Evolutionary conservation across 2,797 vertebrate genomes (phyloP).

Genomic region (Ctenopoma kingsleyae): DNA sequence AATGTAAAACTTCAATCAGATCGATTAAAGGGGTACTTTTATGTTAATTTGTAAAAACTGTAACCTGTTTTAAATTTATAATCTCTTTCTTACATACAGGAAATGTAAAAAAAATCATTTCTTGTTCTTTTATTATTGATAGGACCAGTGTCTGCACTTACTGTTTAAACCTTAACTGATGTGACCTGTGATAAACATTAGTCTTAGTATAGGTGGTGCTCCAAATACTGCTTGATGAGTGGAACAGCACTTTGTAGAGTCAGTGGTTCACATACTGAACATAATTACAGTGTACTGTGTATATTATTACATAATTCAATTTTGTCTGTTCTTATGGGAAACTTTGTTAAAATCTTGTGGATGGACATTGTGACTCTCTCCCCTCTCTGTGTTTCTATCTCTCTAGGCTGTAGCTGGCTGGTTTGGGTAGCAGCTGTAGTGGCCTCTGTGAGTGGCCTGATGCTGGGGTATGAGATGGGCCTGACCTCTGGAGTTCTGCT

Average conservation of each 20-base stretch:
- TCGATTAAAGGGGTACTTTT: too few relatives aligned
- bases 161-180: too few relatives aligned
- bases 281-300: too few relatives aligned
- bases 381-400: constrained; percentile 45
- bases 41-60: not conserved
- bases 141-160: not conserved
- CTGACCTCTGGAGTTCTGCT: constrained; percentile 94
- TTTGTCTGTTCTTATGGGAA: not conserved
- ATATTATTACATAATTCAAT: too few relatives aligned
- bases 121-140: too few relatives aligned
- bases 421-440: constrained; percentile 87
- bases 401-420: constrained; percentile 88
- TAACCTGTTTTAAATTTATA: too few relatives aligned
- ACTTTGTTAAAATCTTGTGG: not conserved
- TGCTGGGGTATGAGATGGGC: constrained; percentile 94
- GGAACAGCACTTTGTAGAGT: too few relatives aligned
- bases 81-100: too few relatives aligned
- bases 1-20: not conserved
- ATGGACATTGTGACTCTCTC: not conserved
- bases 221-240: too few relatives aligned
- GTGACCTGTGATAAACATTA: not conserved
- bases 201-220: not conserved
- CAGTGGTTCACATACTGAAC: too few relatives aligned
- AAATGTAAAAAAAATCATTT: not conserved
- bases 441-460: constrained; percentile 93